Evolutionary conservation across 2,888 invertebrate genomes (phyloP).

Genomic region (Lithophane socia): DNA sequence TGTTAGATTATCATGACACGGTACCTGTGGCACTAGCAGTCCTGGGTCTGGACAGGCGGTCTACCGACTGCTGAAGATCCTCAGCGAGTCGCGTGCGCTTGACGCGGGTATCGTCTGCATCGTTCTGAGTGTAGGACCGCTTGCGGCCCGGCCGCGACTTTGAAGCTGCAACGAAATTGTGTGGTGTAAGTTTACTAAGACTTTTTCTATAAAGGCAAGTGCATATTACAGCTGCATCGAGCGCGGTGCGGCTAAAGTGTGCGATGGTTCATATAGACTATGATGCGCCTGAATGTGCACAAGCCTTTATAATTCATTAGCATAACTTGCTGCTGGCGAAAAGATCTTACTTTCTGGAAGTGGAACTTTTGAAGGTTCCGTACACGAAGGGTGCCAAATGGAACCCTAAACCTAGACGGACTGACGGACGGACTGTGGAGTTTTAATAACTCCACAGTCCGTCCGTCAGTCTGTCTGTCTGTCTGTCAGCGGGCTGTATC

Average conservation of each 20-base stretch:
- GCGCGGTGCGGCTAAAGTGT: neutral
- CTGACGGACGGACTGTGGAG: no score
- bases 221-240: neutral
- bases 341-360: no score
- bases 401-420: no score
- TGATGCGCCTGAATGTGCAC: neutral
- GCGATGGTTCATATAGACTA: no score
- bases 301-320: neutral
- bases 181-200: neutral
- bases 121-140: constrained; percentile 82
- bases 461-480: no score
- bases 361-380: no score
- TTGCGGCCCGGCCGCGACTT: constrained; percentile 75
- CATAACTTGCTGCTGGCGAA: no score
- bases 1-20: neutral
- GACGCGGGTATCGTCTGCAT: constrained; percentile 73
- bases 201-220: constrained; percentile 1
- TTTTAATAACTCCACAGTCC: no score
- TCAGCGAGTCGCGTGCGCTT: constrained; percentile 79
- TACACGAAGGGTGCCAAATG: no score
- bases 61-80: constrained; percentile 77
- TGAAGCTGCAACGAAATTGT: constrained; percentile 59
- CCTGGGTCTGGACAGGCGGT: constrained; percentile 81
- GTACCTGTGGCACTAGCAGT: constrained; percentile 79
- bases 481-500: no score